Evolutionary conservation across 2,888 invertebrate species (phyloP).

Genomic region (Drosophila testacea): DNA sequence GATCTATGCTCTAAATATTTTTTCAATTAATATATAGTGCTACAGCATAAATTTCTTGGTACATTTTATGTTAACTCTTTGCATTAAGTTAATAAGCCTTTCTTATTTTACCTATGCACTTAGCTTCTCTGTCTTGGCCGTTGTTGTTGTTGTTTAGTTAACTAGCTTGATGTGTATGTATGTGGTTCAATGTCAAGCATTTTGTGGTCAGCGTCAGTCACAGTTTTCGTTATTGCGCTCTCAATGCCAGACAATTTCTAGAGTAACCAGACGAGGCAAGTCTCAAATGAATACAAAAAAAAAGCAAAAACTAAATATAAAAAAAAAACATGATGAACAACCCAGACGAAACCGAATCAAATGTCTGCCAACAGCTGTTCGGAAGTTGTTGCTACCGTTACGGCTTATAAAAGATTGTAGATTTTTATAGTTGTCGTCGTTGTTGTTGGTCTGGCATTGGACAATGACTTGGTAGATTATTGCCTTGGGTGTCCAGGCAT

Average conservation of each 20-base stretch:
- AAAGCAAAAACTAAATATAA: slow-evolving; percentile 3
- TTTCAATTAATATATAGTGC: slow-evolving; percentile 49
- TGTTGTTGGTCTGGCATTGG: slow-evolving; percentile 54
- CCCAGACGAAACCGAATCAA: slow-evolving; percentile 25
- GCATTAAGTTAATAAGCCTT: slow-evolving; percentile 47
- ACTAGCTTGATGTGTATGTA: slow-evolving; percentile 43
- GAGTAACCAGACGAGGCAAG: slow-evolving; percentile 63
- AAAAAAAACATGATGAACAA: slow-evolving; percentile 45
- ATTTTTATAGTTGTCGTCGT: slow-evolving; percentile 6
- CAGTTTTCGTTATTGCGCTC: slow-evolving; percentile 60
- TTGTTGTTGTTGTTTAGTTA: slow-evolving; percentile 12
- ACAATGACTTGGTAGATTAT: slow-evolving; percentile 67
- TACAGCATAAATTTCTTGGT: slow-evolving; percentile 43
- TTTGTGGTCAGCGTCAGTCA: slow-evolving; percentile 62
- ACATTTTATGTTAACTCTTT: slow-evolving; percentile 33
- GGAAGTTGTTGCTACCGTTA: slow-evolving; percentile 67
- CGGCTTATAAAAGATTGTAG: slow-evolving; percentile 61
- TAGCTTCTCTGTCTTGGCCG: slow-evolving; percentile 13
- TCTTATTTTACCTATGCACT: slow-evolving; percentile 31
- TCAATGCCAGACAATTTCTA: slow-evolving; percentile 74
- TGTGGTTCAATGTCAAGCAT: slow-evolving; percentile 73
- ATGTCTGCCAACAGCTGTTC: slow-evolving; percentile 59
- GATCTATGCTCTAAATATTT: slow-evolving; percentile 56
- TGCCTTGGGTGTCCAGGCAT: slow-evolving; percentile 57
- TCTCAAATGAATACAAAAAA: slow-evolving; percentile 24